Conservation (phyloP, 2,797 vertebrate species). For the Percopsis omiscomaycus region DNA sequence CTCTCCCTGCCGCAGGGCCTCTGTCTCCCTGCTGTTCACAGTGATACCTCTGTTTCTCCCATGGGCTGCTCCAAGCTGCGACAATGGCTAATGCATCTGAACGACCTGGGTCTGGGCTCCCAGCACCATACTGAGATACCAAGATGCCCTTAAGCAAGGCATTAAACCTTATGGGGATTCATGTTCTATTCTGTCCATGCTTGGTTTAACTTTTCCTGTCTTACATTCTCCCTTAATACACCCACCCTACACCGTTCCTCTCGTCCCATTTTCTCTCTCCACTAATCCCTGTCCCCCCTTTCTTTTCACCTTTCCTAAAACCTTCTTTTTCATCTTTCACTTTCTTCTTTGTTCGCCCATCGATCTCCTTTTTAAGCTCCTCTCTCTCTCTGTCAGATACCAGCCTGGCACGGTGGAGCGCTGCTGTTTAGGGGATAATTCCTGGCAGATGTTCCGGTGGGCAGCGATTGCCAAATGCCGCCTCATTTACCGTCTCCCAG, state of each 20-base stretch:
- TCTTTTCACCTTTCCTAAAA: neutral
- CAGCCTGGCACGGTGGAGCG: constrained; percentile 7
- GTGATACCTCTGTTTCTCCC: neutral
- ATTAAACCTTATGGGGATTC: too few species aligned
- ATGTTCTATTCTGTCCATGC: neutral
- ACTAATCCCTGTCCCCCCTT: constrained; percentile 12
- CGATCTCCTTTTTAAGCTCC: neutral
- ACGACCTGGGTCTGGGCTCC: too few species aligned
- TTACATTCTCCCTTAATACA: neutral
- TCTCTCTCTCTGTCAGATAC: constrained; percentile 26
- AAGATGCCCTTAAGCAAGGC: too few species aligned
- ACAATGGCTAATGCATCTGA: too few species aligned
- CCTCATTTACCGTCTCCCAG: constrained; percentile 22
- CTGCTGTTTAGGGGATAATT: constrained; percentile 55
- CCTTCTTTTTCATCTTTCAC: neutral
- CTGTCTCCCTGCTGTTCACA: neutral
- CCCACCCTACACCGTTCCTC: neutral
- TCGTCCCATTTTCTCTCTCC: neutral
- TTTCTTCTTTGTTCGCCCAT: neutral
- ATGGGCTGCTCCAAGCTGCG: too few species aligned
- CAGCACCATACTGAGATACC: too few species aligned
- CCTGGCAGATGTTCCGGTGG: constrained; percentile 57
- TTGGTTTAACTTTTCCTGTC: neutral
- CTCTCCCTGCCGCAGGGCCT: neutral
- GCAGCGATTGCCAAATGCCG: constrained; percentile 18